These are phyloP conservation scores for Vidua chalybeata DNA, from an alignment of 2,113 vertebrate genomes.

Conservation along the genomic window DNA sequence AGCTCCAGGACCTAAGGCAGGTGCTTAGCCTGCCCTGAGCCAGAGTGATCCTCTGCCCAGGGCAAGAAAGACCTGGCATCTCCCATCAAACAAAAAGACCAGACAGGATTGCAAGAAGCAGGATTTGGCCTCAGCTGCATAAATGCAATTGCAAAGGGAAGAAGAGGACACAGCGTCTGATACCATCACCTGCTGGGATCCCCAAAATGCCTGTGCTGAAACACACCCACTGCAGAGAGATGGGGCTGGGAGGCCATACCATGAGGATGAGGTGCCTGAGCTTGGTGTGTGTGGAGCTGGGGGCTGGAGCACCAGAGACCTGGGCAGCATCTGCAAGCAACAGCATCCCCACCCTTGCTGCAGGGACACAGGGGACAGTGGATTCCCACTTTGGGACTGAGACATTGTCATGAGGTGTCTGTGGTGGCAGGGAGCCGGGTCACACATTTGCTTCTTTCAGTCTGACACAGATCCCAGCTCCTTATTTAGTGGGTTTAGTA, in stretches of 20 bases:
- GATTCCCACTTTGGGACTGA: accelerated
- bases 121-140: not conserved
- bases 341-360: not conserved
- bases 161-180: not conserved
- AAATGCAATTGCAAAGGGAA: not conserved
- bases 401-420: not conserved
- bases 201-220: not conserved
- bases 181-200: not conserved
- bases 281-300: not conserved
- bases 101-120: not conserved
- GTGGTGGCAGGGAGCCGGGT: not conserved
- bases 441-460: not conserved
- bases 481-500: not conserved
- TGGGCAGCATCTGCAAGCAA: not conserved
- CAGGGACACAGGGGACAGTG: not conserved
- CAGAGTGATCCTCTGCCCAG: not conserved
- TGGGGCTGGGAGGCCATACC: accelerated
- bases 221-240: not conserved
- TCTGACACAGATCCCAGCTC: not conserved
- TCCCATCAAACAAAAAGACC: not conserved
- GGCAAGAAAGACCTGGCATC: not conserved
- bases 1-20: not conserved
- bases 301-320: not conserved
- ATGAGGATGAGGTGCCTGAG: not conserved
- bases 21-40: not conserved